These are phyloP conservation scores for Kryptopterus vitreolus DNA, from an alignment of 2,797 vertebrate species.

Conservation along the genomic window DNA sequence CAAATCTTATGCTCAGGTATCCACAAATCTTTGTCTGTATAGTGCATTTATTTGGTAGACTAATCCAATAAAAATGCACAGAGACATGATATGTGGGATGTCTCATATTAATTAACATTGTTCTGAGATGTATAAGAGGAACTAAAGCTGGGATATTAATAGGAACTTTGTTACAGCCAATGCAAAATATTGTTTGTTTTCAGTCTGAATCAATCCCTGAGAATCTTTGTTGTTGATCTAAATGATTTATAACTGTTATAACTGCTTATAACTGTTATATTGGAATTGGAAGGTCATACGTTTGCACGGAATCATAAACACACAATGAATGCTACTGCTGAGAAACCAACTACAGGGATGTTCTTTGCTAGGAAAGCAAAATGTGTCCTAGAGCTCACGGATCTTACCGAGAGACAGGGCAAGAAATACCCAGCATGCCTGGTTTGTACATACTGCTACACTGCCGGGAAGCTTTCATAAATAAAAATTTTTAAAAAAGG, in stretches of 20 bases:
- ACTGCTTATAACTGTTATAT: background rate
- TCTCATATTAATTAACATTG: background rate
- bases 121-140: background rate
- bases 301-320: constrained; percentile 30
- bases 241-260: background rate
- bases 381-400: constrained; percentile 1
- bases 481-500: no score
- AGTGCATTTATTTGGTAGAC: constrained; percentile 25
- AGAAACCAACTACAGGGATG: constrained; percentile 10
- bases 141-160: constrained; percentile 10
- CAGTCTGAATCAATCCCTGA: constrained; percentile 43
- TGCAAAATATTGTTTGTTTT: constrained; percentile 19
- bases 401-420: constrained; percentile 23
- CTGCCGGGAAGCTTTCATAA: constrained; percentile 26
- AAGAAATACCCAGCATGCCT: constrained; percentile 35
- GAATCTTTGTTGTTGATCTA: constrained; percentile 30
- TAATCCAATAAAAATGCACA: constrained; percentile 6
- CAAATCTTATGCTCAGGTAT: no score
- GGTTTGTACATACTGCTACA: constrained; percentile 23
- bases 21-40: no score
- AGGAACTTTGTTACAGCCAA: constrained; percentile 7
- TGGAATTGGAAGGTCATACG: background rate
- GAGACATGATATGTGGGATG: background rate
- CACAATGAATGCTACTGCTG: constrained; percentile 21
- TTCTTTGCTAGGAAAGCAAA: constrained; percentile 20